phyloP scores from a whole-genome alignment of 2,113 vertebrate genomes.

The Callipepla californica region DNA sequence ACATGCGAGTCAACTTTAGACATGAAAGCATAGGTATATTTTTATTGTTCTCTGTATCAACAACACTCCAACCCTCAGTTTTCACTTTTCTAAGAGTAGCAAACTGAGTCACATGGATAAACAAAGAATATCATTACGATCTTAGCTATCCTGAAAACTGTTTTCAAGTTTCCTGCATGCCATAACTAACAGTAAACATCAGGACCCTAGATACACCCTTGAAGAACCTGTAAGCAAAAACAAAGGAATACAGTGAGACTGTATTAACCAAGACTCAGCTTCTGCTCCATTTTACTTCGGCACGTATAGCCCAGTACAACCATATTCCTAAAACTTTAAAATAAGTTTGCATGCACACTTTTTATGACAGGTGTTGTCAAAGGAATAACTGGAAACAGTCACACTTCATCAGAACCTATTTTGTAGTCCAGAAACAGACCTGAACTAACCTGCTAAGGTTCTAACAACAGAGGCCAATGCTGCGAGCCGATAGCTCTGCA shows the following conservation, averaged over 20 bases:
- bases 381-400: not conserved
- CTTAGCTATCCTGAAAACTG: not conserved
- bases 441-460: not conserved
- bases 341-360: fast-evolving
- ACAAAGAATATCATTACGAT: not conserved
- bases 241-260: not conserved
- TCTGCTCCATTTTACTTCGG: not conserved
- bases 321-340: not conserved
- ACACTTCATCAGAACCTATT: not conserved
- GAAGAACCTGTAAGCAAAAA: not conserved
- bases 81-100: not conserved
- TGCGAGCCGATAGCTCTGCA: not conserved
- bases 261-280: not conserved
- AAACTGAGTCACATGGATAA: not conserved
- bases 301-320: not conserved
- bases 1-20: not conserved
- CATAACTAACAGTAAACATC: not conserved
- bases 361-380: not conserved
- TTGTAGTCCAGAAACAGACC: not conserved
- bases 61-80: not conserved
- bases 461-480: not conserved
- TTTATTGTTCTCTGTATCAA: not conserved
- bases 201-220: not conserved
- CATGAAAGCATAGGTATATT: not conserved
- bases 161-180: not conserved